phyloP scores from a whole-genome alignment of 2,888 invertebrate genomes.

The Nebria salina region DNA sequence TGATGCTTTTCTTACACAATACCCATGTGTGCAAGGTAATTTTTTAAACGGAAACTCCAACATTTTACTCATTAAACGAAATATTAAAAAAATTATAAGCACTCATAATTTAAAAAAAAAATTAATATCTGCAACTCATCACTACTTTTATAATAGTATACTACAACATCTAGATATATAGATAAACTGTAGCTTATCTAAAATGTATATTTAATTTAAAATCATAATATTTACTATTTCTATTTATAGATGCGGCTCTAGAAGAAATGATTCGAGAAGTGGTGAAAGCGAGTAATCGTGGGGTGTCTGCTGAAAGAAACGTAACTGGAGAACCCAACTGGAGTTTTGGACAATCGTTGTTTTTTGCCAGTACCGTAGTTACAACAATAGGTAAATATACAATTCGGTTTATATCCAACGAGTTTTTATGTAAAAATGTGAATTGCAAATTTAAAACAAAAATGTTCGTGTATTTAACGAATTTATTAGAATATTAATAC shows the following conservation, averaged over 20 bases:
- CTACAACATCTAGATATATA: slow-evolving; percentile 12
- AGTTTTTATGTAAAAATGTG: too few species aligned
- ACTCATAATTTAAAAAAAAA: too few species aligned
- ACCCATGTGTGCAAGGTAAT: slow-evolving; percentile 73
- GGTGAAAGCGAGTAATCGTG: slow-evolving; percentile 78
- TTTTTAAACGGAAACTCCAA: slow-evolving; percentile 35
- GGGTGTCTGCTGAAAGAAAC: slow-evolving; percentile 80
- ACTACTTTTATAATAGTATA: not conserved
- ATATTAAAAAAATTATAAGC: too few species aligned
- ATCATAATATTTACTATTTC: slow-evolving; percentile 44
- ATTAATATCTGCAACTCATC: not conserved
- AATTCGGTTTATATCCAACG: not conserved
- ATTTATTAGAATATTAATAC: too few species aligned
- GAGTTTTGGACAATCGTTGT: slow-evolving; percentile 90
- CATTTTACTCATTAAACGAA: not conserved
- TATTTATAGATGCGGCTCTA: slow-evolving; percentile 74
- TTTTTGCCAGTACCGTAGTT: slow-evolving; percentile 87
- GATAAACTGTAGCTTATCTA: slow-evolving; percentile 9
- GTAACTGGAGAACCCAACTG: slow-evolving; percentile 84
- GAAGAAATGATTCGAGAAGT: slow-evolving; percentile 78
- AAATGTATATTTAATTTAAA: not conserved
- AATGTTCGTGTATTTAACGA: too few species aligned
- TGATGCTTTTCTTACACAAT: slow-evolving; percentile 66
- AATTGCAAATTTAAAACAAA: too few species aligned
- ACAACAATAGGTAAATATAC: slow-evolving; percentile 81